Percentiles rank a stretch among this genome's conserved stretches.
phyloP scores from a whole-genome alignment of 1,140 invertebrate genomes.

The Tetramorium parvispinum region DNA sequence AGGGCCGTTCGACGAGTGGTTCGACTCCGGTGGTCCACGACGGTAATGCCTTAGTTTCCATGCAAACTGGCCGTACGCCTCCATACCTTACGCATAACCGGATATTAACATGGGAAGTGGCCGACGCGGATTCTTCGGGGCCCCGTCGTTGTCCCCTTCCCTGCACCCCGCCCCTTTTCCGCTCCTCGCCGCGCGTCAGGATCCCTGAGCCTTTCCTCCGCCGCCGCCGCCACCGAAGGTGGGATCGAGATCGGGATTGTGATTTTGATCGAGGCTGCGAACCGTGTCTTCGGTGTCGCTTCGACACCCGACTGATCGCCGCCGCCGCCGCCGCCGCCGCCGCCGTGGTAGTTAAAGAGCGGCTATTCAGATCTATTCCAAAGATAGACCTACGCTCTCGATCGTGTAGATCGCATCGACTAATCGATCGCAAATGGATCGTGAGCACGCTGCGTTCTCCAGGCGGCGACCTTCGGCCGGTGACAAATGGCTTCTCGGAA shows the following conservation, averaged over 20 bases:
- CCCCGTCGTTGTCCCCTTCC: constrained; percentile 55
- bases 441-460: constrained; percentile 13
- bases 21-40: constrained; percentile 83
- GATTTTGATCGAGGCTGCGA: constrained; percentile 67
- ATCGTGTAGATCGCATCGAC: constrained; percentile 53
- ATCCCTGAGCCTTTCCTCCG: background rate
- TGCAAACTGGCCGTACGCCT: constrained; percentile 84
- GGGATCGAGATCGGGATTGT: constrained; percentile 66
- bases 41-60: constrained; percentile 84
- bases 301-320: constrained; percentile 14
- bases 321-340: background rate
- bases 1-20: constrained; percentile 83
- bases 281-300: constrained; percentile 62
- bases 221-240: constrained; percentile 6
- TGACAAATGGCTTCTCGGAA: constrained; percentile 32
- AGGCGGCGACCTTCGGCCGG: background rate
- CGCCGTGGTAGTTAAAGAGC: constrained; percentile 18
- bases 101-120: constrained; percentile 84
- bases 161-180: background rate
- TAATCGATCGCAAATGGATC: constrained; percentile 49
- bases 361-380: constrained; percentile 62
- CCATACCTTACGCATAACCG: constrained; percentile 85
- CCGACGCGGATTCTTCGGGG: constrained; percentile 74
- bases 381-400: constrained; percentile 61
- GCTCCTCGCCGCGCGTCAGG: background rate